Evolutionary conservation across 1,140 invertebrate genomes (phyloP).

Genomic region (Atta colombica): DNA sequence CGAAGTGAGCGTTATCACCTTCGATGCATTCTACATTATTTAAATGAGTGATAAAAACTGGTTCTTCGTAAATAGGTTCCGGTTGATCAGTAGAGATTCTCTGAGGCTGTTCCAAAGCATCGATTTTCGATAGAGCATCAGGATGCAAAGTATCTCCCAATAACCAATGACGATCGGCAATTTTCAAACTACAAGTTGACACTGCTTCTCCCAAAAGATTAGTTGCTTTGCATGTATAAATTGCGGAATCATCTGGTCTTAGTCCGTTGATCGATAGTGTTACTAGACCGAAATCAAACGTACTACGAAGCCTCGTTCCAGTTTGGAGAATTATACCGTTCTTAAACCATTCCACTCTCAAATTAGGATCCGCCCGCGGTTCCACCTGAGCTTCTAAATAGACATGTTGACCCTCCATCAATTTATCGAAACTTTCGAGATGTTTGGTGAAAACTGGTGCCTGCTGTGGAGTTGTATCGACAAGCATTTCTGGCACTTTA

Average conservation of each 20-base stretch:
- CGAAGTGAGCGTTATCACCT: constrained; percentile 96
- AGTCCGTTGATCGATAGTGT: constrained; percentile 95
- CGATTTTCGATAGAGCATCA: constrained; percentile 95
- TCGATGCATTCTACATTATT: constrained; percentile 97
- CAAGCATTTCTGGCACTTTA: constrained; percentile 93
- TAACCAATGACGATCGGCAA: constrained; percentile 95
- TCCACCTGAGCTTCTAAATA: constrained; percentile 98
- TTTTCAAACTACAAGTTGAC: constrained; percentile 96
- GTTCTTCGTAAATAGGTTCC: constrained; percentile 93
- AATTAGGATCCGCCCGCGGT: constrained; percentile 97
- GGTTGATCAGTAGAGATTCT: constrained; percentile 88
- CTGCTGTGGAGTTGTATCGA: constrained; percentile 93
- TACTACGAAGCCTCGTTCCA: constrained; percentile 94
- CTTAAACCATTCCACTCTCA: constrained; percentile 96
- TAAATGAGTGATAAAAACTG: constrained; percentile 95
- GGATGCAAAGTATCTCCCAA: constrained; percentile 96
- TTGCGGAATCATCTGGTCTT: constrained; percentile 95
- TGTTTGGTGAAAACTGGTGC: constrained; percentile 97
- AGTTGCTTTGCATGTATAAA: constrained; percentile 97
- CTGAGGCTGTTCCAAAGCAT: constrained; percentile 94
- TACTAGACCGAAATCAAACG: constrained; percentile 97
- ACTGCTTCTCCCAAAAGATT: constrained; percentile 96
- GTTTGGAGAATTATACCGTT: constrained; percentile 95
- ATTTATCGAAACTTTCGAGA: constrained; percentile 94
- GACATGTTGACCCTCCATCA: constrained; percentile 96